phyloP scores from a whole-genome alignment of 2,888 invertebrate species.

The Eristalis pertinax region DNA sequence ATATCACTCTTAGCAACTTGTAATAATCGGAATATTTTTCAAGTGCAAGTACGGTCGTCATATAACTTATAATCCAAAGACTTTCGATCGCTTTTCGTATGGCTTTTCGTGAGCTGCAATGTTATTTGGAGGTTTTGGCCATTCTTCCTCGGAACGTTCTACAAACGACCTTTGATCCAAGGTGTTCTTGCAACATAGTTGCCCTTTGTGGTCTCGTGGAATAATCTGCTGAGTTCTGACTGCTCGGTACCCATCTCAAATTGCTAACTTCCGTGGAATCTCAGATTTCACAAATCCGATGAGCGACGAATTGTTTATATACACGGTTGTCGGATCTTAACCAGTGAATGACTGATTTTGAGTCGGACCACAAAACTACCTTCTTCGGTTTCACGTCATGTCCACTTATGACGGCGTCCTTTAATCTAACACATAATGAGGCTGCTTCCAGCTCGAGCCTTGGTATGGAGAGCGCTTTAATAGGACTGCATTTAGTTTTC shows the following conservation, averaged over 20 bases:
- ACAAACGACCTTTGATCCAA: too few relatives aligned
- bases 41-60: too few relatives aligned
- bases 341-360: neutral
- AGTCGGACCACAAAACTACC: neutral
- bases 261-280: neutral
- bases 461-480: neutral
- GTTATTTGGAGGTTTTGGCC: too few relatives aligned
- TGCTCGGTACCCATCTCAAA: neutral
- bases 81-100: too few relatives aligned
- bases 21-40: too few relatives aligned
- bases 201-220: neutral
- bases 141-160: too few relatives aligned
- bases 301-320: neutral
- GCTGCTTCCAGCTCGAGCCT: neutral
- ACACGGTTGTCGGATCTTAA: neutral
- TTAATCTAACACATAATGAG: neutral
- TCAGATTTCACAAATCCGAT: neutral
- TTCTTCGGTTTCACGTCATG: neutral
- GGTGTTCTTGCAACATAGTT: too few relatives aligned
- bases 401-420: neutral
- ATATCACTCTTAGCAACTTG: too few relatives aligned
- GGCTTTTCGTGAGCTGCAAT: too few relatives aligned
- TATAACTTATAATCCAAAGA: too few relatives aligned
- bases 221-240: neutral
- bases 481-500: neutral